Evolutionary conservation across 2,113 vertebrate genomes (phyloP).

Genomic region (Poeciliopsis retropinna): DNA sequence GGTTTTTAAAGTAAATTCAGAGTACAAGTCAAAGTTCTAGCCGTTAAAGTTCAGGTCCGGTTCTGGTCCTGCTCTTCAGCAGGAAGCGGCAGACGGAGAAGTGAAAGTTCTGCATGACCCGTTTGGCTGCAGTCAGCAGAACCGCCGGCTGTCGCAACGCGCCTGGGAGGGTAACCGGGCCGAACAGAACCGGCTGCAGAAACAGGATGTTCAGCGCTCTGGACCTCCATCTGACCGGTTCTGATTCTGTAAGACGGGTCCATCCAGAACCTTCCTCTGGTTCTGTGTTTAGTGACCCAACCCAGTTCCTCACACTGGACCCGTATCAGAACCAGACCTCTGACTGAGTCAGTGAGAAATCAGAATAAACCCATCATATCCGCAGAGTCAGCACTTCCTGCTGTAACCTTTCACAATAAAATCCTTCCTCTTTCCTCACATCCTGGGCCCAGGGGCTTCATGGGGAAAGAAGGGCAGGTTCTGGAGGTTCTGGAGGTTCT

Average conservation of each 20-base stretch:
- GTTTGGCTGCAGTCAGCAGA: conserved; percentile 39
- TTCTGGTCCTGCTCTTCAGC: not conserved
- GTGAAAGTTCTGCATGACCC: conserved; percentile 29
- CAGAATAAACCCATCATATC: not conserved
- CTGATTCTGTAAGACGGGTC: too few species aligned
- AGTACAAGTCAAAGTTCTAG: too few species aligned
- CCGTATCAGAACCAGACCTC: too few species aligned
- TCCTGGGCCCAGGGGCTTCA: not conserved
- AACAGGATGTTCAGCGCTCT: conserved; percentile 35
- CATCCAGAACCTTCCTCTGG: too few species aligned
- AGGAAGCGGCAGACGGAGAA: conserved; percentile 47
- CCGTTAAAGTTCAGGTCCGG: too few species aligned
- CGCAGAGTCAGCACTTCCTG: not conserved
- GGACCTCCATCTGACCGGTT: not conserved
- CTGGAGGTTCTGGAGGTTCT: too few species aligned
- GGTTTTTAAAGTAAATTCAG: too few species aligned
- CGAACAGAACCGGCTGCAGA: conserved; percentile 37
- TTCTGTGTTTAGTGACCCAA: too few species aligned
- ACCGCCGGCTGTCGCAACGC: conserved; percentile 34
- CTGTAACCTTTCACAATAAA: not conserved
- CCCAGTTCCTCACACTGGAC: too few species aligned
- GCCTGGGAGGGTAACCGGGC: not conserved
- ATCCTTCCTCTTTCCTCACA: not conserved
- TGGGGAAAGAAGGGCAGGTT: too few species aligned
- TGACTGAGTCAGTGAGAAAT: too few species aligned